Conservation (phyloP, 2,888 invertebrate genomes). For the Acleris sparsana region DNA sequence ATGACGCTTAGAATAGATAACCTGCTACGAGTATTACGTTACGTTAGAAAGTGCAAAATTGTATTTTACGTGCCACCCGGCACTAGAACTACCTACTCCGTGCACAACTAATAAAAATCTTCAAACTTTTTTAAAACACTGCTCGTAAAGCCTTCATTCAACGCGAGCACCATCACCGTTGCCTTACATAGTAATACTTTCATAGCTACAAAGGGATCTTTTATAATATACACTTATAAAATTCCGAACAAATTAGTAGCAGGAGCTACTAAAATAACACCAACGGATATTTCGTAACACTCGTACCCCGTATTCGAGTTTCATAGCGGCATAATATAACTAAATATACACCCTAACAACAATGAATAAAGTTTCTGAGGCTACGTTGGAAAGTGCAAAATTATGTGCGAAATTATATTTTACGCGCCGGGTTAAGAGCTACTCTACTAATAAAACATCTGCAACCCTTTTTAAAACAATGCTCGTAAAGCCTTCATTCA, state of each 20-base stretch:
- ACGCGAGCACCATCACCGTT: not conserved
- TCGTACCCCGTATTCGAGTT: too few relatives aligned
- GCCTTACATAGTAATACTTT: too few relatives aligned
- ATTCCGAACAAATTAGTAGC: too few relatives aligned
- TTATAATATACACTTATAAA: too few relatives aligned
- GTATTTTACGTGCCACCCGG: not conserved
- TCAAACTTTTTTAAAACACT: slow-evolving; percentile 16
- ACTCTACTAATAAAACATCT: slow-evolving; percentile 19
- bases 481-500: slow-evolving; percentile 14
- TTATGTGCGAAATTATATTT: slow-evolving; percentile 1
- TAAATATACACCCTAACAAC: too few relatives aligned
- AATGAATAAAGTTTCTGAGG: too few relatives aligned
- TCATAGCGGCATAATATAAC: too few relatives aligned
- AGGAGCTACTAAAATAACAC: too few relatives aligned
- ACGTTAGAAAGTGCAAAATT: slow-evolving; percentile 1
- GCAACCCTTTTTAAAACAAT: slow-evolving; percentile 17
- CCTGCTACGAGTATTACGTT: slow-evolving; percentile 2
- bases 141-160: slow-evolving; percentile 14
- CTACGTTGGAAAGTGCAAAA: not conserved
- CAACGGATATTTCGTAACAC: too few relatives aligned
- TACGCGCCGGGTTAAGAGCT: slow-evolving; percentile 12
- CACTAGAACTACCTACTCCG: slow-evolving; percentile 22
- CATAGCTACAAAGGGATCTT: too few relatives aligned
- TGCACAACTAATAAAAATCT: slow-evolving; percentile 17
- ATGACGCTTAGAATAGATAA: too few relatives aligned